These are phyloP conservation scores for Diceros bicornis DNA, from an alignment of 2,797 vertebrate species.

Conservation along the genomic window DNA sequence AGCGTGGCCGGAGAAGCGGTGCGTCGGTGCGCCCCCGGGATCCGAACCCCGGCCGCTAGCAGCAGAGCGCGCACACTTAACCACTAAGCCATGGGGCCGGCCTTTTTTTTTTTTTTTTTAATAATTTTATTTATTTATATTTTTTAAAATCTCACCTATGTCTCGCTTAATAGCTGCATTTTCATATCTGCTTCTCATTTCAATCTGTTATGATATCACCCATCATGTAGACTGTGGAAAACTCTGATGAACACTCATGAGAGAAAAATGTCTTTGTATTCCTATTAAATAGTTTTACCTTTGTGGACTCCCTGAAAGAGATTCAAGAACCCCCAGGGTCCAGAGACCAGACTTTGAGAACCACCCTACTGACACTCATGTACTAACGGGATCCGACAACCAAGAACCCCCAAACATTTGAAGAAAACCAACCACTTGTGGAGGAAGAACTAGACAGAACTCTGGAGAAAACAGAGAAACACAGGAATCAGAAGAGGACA, in stretches of 20 bases:
- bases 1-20: too few species aligned
- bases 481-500: background rate
- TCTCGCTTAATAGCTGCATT: slow-evolving; percentile 34
- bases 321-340: background rate
- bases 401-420: background rate
- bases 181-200: background rate
- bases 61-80: too few species aligned
- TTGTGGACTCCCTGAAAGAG: background rate
- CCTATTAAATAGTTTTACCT: background rate
- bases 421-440: background rate
- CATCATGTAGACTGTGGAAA: background rate
- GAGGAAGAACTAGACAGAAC: background rate
- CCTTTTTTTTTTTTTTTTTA: too few species aligned
- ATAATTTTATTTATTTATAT: too few species aligned
- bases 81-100: too few species aligned
- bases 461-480: background rate
- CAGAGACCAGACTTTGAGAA: background rate
- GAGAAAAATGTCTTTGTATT: background rate
- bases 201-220: background rate
- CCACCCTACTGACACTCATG: background rate
- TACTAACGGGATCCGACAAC: background rate
- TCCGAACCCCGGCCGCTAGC: too few species aligned
- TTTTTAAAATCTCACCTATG: background rate
- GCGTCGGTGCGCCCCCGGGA: too few species aligned
- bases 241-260: background rate